A percentile compares a stretch with the other conserved stretches of the same genome.
Evolutionary conservation across 2,797 vertebrate genomes (phyloP).

Genomic region (Parambassis ranga): DNA sequence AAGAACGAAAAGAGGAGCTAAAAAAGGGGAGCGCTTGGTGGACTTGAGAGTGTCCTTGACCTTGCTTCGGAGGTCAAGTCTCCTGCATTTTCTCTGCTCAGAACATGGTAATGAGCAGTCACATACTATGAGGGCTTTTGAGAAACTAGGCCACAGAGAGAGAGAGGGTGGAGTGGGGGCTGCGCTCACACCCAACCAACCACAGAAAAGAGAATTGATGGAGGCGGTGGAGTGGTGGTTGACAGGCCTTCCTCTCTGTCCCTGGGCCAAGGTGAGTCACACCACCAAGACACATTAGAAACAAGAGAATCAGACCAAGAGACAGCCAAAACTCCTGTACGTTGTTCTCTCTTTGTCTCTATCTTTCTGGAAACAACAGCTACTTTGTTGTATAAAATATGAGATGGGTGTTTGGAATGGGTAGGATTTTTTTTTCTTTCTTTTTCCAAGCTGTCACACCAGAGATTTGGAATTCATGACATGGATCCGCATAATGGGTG

Average conservation of each 20-base stretch:
- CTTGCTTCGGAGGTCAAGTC: conserved; percentile 50
- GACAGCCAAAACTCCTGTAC: neutral
- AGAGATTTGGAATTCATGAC: conserved; percentile 63
- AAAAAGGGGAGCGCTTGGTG: conserved; percentile 30
- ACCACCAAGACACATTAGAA: conserved; percentile 14
- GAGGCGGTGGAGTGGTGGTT: conserved; percentile 6
- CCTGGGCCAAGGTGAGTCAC: conserved; percentile 58
- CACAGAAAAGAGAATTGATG: conserved; percentile 9
- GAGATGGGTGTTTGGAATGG: conserved; percentile 56
- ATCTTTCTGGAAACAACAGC: conserved; percentile 38
- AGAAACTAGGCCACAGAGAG: conserved; percentile 58
- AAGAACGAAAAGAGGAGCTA: conserved; percentile 20
- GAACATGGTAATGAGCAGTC: conserved; percentile 59
- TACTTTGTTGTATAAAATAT: conserved; percentile 74
- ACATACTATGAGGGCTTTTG: conserved; percentile 44
- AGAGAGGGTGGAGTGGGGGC: neutral
- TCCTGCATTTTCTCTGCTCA: conserved; percentile 41
- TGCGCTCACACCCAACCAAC: conserved; percentile 2
- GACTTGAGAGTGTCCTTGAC: conserved; percentile 62
- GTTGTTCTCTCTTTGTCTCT: conserved; percentile 3
- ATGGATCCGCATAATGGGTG: conserved; percentile 56
- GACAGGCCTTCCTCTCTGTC: conserved; percentile 25
- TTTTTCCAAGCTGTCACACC: conserved; percentile 36
- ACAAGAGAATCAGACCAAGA: conserved; percentile 12
- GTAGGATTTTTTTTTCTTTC: conserved; percentile 17